Base-by-base conservation (phyloP, 2,797 vertebrate species). In the Galagoides demidoff region DNA sequence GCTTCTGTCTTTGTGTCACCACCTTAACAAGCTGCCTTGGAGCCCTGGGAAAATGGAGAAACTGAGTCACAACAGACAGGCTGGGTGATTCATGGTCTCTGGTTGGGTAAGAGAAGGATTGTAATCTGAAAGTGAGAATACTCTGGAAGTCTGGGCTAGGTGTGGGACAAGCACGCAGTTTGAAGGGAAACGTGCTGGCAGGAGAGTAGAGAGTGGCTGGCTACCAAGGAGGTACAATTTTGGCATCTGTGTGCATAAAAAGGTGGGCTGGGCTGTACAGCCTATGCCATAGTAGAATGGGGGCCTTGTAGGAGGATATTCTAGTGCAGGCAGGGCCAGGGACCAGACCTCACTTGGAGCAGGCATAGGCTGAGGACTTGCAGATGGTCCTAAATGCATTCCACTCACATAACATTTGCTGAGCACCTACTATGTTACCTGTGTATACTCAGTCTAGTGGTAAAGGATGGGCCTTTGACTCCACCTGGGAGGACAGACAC, bases 401-500 rank as follows among this genome's bases (percentile, higher is more conserved):
- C 52, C 31, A 31, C 37, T 63, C 13, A 27, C 29, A 89, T 52
- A 37, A 59, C 39, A 37, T 63, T 90, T 84, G 19, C 61, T 90
- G 45, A 92, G 74, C 63, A 68, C 82, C 79, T 84, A 52, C 92
- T 73, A 2, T 61, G 81, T 66, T 70, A 57, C 70, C 57, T 20
- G 29, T 7, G 23, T 27, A 25, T 7, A 16, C 31, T 71, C 78
- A 20, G 74, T 74, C 59, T 37, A 39, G 61, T 25, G 34, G 66
- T 39, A 31, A 64, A 76, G 81, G 73, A 52, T 12, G 45, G 89
- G n/a, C n/a, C 91, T 96, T 87, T 83, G 86, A 77, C 76, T 94
- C 64, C 63, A 86, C 55, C 59, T 77, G 68, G 63, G 81, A 96
- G 25, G 68, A 95, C 76, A 90, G 71, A 84, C 19, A 34, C 8